phyloP scores from a whole-genome alignment of 1,140 invertebrate species.

The Saxidomus purpurata region DNA sequence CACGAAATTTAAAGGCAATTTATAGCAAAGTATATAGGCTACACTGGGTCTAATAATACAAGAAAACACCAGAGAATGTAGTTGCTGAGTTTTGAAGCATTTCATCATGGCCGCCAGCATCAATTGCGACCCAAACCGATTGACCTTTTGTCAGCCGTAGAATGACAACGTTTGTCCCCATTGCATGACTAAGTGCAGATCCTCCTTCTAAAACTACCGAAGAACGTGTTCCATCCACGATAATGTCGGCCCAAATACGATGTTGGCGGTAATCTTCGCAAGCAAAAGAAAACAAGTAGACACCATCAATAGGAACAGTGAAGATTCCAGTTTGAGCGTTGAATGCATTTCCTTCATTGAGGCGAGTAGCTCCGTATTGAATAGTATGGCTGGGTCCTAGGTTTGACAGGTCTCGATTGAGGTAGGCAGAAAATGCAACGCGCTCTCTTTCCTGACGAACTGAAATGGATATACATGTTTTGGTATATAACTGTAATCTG shows the following conservation, averaged over 20 bases:
- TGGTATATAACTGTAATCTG: no score
- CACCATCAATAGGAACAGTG: background rate
- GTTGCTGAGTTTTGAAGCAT: background rate
- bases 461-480: no score
- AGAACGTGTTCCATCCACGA: background rate
- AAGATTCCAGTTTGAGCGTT: background rate
- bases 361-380: background rate
- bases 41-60: background rate
- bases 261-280: background rate
- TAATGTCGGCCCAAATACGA: background rate
- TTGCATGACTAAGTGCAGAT: background rate
- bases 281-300: background rate
- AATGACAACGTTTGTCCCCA: conserved; percentile 11
- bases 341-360: background rate
- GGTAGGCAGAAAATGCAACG: conserved; percentile 3
- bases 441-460: background rate
- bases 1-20: no score
- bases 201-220: background rate
- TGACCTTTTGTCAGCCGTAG: background rate
- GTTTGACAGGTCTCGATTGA: background rate
- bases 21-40: no score
- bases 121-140: background rate
- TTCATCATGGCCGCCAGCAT: background rate
- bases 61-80: background rate
- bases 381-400: background rate